Evolutionary conservation across 2,797 vertebrate genomes (phyloP).

Genomic region (Macropus fuliginosus): DNA sequence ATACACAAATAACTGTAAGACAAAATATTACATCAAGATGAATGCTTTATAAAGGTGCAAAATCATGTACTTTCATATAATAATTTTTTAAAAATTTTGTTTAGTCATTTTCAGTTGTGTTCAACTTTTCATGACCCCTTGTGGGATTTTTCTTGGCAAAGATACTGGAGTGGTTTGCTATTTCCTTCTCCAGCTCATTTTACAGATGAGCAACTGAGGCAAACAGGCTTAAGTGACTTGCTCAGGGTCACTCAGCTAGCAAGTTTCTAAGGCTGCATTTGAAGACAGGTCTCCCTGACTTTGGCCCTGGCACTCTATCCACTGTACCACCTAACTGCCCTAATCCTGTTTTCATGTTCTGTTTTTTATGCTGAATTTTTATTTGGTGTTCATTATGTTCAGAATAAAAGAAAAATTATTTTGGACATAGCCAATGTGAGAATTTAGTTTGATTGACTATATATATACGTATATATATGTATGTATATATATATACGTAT

Average conservation of each 20-base stretch:
- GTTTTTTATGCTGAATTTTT: background rate
- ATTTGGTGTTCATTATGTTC: background rate
- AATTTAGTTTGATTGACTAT: background rate
- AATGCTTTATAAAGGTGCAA: background rate
- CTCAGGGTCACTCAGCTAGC: background rate
- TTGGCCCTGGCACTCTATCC: background rate
- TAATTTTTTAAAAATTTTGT: background rate
- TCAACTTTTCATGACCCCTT: background rate
- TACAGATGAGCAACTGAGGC: background rate
- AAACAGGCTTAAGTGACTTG: background rate
- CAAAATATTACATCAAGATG: background rate
- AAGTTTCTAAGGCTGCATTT: background rate
- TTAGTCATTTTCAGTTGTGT: background rate
- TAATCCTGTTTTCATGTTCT: background rate
- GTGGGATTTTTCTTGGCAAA: background rate
- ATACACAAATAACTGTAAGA: background rate
- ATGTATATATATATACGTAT: background rate
- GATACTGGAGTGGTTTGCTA: background rate
- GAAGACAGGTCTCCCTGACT: background rate
- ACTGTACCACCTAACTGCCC: background rate
- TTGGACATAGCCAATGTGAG: background rate
- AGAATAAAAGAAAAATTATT: background rate
- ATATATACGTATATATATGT: background rate
- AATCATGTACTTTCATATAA: background rate
- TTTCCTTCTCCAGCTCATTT: background rate